Base-by-base conservation (phyloP, 2,797 vertebrate species). In the Carduelis carduelis region DNA sequence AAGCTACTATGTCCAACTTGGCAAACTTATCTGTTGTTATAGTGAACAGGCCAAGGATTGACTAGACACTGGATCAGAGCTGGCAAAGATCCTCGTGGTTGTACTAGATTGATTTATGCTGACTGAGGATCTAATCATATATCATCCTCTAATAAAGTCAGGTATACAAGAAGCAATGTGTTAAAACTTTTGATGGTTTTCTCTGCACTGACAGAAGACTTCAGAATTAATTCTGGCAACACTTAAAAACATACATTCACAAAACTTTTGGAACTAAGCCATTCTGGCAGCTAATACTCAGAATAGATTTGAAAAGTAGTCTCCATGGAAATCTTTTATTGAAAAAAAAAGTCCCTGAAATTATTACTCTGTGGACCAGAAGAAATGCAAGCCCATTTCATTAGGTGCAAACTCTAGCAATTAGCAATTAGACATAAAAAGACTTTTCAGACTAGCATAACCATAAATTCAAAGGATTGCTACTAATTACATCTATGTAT, bases 21-120 rank as follows among this genome's bases (percentile, higher is more conserved):
- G 90, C 78, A 93, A 90, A 92, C 6, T 35, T 49, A 19, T 23
- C 30, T 80, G 52, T 66, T 92, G 52, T 65, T 94, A 83, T 47
- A 92, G 64, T 35, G 50, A 55, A 81, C 16, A 64, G 16, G 75
- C 53, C 87, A 95, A 95, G 69, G 69, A 80, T 49, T 92, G 86
- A 93, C 81, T 70, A 90, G 61, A 92, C 47, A 74, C 80, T 83
- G 53, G 70, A 89, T 89, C 74, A 93, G 78, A 87, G 63, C 52
- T 92, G 92, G 75, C 75, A 88, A 80, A 92, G 93, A 68, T 91
- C 64, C 43, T 80, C 1, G 0, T 60, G 43, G 14, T 60, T 90
- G 11, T 70, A 92, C 12, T 61, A 74, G 46, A 47, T 11, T 89
- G 83, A 89, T 80, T 94, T 91, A 71, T 68, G 34, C 46, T 63